Base-by-base conservation (phyloP, 2,797 vertebrate species). In the Oreonectes daqikongensis region DNA sequence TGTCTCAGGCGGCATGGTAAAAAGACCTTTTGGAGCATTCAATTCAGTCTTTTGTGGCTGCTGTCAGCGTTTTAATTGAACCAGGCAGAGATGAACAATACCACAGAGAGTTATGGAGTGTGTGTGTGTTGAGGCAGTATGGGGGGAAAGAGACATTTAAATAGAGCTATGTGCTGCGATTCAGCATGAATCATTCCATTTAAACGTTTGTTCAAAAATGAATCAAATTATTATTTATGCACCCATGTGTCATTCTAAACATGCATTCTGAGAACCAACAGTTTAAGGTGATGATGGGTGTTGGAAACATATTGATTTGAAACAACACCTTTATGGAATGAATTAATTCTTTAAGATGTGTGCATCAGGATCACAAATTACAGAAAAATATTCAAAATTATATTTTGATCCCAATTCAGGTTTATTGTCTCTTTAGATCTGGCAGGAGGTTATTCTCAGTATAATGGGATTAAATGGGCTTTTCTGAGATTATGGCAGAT, bases 11-110 rank as follows among this genome's bases (percentile, higher is more conserved):
- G 55, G 8, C 61, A 73, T 81, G 75, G 83, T 66, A 81, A 81
- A 81, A 72, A 72, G 69, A 77, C 50, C 80, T 68, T 80, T 78
- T 69, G 80, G 76, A 71, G 75, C 77, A 68, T 67, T 68, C 69
- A 79, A 78, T 82, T 77, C 76, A 72, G 66, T 82, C 68, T 75
- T 83, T 85, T 85, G 81, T 81, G 73, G 73, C 74, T 55, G 72
- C 76, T 79, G 81, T 82, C 84, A 81, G 79, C 53, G 9, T 75
- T 82, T 82, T 81, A 85, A 85, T 82, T 82, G 74, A 82, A 84
- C 72, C 70, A 75, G 65, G 80, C 80, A 73, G 26, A 71, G 69
- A 71, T 64, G 68, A 82, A 82, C 80, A 85, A 82, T 77, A 74
- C 77, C 48, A 30, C 50, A 72, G 78, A 71, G 63, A 82, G 75